Evolutionary conservation across 2,797 vertebrate species (phyloP).

Genomic region (Macroramphosus scolopax): DNA sequence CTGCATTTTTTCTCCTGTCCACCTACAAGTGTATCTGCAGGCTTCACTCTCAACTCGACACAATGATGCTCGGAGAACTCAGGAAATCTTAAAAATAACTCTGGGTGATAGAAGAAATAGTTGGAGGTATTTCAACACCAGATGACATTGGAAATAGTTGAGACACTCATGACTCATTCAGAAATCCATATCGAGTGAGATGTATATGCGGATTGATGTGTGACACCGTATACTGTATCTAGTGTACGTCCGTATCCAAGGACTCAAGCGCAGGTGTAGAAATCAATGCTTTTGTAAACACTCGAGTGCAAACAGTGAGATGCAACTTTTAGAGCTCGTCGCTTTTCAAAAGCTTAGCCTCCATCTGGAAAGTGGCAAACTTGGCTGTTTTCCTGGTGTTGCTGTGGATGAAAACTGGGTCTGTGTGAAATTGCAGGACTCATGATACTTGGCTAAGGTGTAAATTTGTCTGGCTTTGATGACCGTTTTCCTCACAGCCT

Average conservation of each 20-base stretch:
- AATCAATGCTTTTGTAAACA: conserved; percentile 73
- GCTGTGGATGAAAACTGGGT: conserved; percentile 76
- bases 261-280: conserved; percentile 48
- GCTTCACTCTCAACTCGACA: conserved; percentile 15
- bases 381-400: conserved; percentile 79
- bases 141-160: conserved; percentile 6
- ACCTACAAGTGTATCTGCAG: conserved; percentile 40
- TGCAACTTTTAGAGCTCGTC: conserved; percentile 74
- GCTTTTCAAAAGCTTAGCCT: conserved; percentile 79
- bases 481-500: conserved; percentile 73
- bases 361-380: conserved; percentile 83
- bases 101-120: conserved; percentile 5
- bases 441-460: conserved; percentile 79
- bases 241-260: conserved; percentile 22
- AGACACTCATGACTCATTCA: conserved; percentile 1
- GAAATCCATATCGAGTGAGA: conserved; percentile 6
- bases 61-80: conserved; percentile 12
- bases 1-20: conserved; percentile 41
- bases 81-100: conserved; percentile 12
- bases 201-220: conserved; percentile 19
- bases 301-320: conserved; percentile 66
- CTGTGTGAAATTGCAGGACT: conserved; percentile 81
- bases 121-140: conserved; percentile 3
- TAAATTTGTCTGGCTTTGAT: conserved; percentile 80
- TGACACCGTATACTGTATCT: conserved; percentile 26